These are phyloP conservation scores for Dolichotis patagonum DNA, from an alignment of 2,113 vertebrate genomes.

Conservation along the genomic window DNA sequence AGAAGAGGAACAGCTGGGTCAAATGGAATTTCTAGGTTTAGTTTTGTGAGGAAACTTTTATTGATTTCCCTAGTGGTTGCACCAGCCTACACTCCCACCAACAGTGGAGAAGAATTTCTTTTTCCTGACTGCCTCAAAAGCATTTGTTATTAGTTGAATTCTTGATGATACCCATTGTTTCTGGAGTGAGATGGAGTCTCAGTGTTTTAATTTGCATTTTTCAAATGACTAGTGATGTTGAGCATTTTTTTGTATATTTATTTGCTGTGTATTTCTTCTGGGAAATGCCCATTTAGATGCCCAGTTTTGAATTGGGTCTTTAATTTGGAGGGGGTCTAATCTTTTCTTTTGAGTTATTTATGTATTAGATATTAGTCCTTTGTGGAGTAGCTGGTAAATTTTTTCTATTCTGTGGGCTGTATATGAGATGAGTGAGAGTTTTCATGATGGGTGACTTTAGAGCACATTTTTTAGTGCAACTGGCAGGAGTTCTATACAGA, in stretches of 20 bases:
- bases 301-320: not conserved
- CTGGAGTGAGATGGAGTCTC: not conserved
- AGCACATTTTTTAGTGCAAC: not conserved
- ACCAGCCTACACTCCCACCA: not conserved
- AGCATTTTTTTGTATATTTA: not conserved
- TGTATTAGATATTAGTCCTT: not conserved
- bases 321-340: not conserved
- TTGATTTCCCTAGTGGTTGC: not conserved
- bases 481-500: not conserved
- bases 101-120: not conserved
- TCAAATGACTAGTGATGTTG: not conserved
- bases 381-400: not conserved
- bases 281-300: not conserved
- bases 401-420: not conserved
- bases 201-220: not conserved
- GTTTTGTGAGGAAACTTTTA: not conserved
- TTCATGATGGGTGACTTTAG: not conserved
- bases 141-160: not conserved
- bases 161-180: not conserved
- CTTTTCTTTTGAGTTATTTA: not conserved
- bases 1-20: not conserved
- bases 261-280: not conserved
- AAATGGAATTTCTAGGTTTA: not conserved
- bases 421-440: not conserved
- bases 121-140: not conserved